phyloP scores from a whole-genome alignment of 2,888 invertebrate genomes.

The Cordilura impudica region DNA sequence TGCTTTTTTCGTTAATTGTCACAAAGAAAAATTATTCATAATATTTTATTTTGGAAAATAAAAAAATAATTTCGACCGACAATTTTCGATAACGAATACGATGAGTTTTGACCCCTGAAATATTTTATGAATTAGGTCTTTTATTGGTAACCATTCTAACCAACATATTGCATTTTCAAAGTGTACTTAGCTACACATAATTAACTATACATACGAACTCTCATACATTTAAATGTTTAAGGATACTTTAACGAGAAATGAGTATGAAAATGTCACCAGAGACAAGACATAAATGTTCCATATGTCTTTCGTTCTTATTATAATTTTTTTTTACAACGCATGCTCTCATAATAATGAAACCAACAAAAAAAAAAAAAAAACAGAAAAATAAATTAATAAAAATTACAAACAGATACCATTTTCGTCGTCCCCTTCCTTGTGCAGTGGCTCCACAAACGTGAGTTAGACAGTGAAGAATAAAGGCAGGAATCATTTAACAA shows the following conservation, averaged over 20 bases:
- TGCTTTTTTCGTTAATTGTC: no score
- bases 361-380: slow-evolving; percentile 46
- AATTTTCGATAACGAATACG: no score
- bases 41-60: no score
- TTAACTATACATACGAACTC: background rate
- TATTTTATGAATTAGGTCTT: no score
- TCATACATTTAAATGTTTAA: slow-evolving; percentile 33
- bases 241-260: slow-evolving; percentile 31
- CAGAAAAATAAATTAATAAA: slow-evolving; percentile 50
- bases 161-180: no score
- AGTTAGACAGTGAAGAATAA: background rate
- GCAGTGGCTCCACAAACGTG: slow-evolving; percentile 1
- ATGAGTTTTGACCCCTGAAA: no score
- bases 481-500: slow-evolving; percentile 39
- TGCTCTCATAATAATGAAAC: slow-evolving; percentile 62
- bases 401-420: slow-evolving; percentile 35
- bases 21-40: no score
- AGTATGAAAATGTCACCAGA: slow-evolving; percentile 53
- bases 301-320: slow-evolving; percentile 45
- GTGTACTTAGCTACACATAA: background rate
- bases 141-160: no score
- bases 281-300: slow-evolving; percentile 56
- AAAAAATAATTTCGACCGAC: no score
- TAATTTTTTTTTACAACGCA: slow-evolving; percentile 52
- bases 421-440: background rate